phyloP scores from a whole-genome alignment of 2,113 vertebrate species.

The Heteronetta atricapilla region DNA sequence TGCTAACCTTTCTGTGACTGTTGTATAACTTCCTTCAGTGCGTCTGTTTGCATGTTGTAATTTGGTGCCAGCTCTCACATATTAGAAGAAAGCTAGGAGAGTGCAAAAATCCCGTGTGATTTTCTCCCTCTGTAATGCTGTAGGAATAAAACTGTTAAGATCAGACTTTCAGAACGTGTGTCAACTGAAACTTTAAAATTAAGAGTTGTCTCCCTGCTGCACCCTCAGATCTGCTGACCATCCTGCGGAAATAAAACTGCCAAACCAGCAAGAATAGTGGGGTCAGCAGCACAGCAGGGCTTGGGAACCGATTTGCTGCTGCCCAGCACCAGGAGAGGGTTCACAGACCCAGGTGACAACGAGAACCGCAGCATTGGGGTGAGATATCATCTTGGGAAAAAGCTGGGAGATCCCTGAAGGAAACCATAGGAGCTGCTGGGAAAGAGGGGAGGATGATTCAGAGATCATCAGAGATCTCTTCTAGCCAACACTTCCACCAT shows the following conservation, averaged over 20 bases:
- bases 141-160: conserved; percentile 39
- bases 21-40: neutral
- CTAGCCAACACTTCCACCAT: neutral
- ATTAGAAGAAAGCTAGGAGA: accelerated
- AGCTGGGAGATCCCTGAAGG: neutral
- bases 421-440: neutral
- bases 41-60: neutral
- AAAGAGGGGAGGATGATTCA: neutral
- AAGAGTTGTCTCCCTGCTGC: neutral
- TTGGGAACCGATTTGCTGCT: accelerated
- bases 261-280: neutral
- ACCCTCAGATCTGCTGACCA: neutral
- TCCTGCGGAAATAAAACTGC: conserved; percentile 11
- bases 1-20: neutral
- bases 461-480: neutral
- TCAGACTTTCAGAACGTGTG: neutral
- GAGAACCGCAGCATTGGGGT: accelerated
- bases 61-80: neutral
- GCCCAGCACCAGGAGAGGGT: neutral
- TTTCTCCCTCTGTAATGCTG: neutral
- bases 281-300: neutral
- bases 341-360: neutral
- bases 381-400: neutral
- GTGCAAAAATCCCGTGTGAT: accelerated
- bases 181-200: neutral